Base-by-base conservation (phyloP, 1,140 invertebrate genomes). In the Apis florea region DNA sequence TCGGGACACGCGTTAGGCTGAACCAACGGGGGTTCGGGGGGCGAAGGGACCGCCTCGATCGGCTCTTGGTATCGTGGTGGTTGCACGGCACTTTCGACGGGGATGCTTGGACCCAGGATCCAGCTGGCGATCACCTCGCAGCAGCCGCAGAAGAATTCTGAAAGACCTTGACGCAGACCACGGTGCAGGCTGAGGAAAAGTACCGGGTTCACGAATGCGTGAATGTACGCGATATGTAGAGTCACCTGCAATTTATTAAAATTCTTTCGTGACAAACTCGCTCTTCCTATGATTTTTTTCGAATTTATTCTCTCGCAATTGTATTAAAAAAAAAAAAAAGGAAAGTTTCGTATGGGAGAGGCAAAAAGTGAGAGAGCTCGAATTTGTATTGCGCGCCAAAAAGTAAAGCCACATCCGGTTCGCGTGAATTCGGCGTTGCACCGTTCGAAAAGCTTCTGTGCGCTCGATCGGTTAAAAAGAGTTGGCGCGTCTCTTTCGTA, bases 191-290 rank as follows among this genome's bases (percentile, higher is more conserved):
- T 95, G 83, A 98, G 94, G 91, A 98, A 97, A 63, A 98, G 93
- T 13, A 96, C 95, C 1, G 97, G 97, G 91, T 98, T 98, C 66
- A 97, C 96, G 87, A 97, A 97, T 13, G 97, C 97, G 92, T 98
- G 97, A 71, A 97, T 96, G 92, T 97, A 97, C 59, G 97, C 97
- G 91, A 97, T 97, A 94, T 98, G 97, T 82, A 98, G 94, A 54
- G 97, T 97, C 86, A 97, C 96, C 96, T 97, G 95, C 67, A 94
- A 95, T 88, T 85, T n/a, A n/a, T 10, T 10, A 59, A 40, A 40
- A 40, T n/a, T 19, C 15, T 56, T 56, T 17, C 6, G 12, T 53
- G 51, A 12, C 13, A 51, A 13, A 51, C 0, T 31, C 31, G 31
- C 31, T 2, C 4, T 31, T 4, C 12, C 11, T 59, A 12, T 59